Base-by-base conservation (phyloP, 2,888 invertebrate species). In the Fragum whitleyi region DNA sequence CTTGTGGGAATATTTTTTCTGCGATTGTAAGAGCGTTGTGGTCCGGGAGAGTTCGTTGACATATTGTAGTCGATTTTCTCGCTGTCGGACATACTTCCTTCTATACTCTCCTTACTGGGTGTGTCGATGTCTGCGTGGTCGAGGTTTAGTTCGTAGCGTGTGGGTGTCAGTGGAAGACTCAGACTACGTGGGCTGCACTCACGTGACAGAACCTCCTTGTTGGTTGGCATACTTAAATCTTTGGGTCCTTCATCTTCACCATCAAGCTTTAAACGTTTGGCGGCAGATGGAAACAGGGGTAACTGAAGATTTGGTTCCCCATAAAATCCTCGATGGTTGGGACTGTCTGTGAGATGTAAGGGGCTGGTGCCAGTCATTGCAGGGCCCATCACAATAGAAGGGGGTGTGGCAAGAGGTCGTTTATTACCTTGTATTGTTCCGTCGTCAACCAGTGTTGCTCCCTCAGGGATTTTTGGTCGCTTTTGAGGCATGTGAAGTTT, bases 401-500 rank as follows among this genome's bases (percentile, higher is more conserved):
- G 87, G 6, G 90, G 87, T 61, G 85, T 83, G 9, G 75, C 70
- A 14, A 86, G 62, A 19, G 83, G 82, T 9, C 84, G 83, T 62
- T 86, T 87, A 26, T 85, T 81, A 21, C 74, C 57, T 7, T 82
- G 78, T 47, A 79, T 74, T n/a, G 86, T 82, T 29, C 86, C 87
- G 69, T 89, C 88, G 75, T 90, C 90, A 55, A 89, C 74, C 14
- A 90, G 75, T 28, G 86, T 86, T 14, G 89, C 87, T 59, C 91
- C 96, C n/a, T 96, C 95, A 90, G 96, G 95, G 36, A 93, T 86
- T 95, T 98, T 98, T 88, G 98, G 95, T 81, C 98, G 95, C 87
- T 98, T 95, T 94, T 98, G 98, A 1, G 99, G 98, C 76, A 98
- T 98, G 94, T 99, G 99, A 23, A 99, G 95, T 94, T 99, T 99